Base-by-base conservation (phyloP, 2,113 vertebrate genomes). In the Apistogramma diplotaenia region DNA sequence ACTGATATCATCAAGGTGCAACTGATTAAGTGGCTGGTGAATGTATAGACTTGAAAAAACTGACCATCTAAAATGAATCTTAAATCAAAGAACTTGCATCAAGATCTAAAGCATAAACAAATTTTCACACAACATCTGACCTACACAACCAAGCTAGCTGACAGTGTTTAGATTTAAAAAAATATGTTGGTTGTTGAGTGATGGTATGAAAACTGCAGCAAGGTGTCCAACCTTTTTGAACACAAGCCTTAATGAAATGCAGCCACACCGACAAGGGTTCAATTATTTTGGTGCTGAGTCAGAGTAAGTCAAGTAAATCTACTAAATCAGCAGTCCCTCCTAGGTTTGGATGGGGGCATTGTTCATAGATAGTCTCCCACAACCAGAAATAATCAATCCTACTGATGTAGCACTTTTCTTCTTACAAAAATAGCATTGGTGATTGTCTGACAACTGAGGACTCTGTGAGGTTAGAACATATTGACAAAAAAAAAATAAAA, bases 11-110 rank as follows among this genome's bases (percentile, higher is more conserved):
- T 33, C 33, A 5, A 23, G 33, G n/a, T 62, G 33, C 0, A 23
- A 1, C 60, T 5, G 21, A 62, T 37, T 2, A 62, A 40, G 60
- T 0, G 12, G 60, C 60, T 33, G 2, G 60, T 62, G 6, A 23
- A 15, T 62, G 2, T 23, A 1, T 62, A 62, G n/a, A 62, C 33
- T 23, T 40, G 60, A n/a, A 62, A 40, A 62, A 37, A n/a, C 31
- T 33, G 12, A 8, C n/a, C 12, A 40, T 23, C 0, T 23, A 6
- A 2, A 65, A 23, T 25, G 18, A 1, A 0, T 65, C 0, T 25
- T 43, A 18, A 65, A 65, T 8, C 60, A 25, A 25, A 18, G 13
- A 0, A 3, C 16, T 37, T 43, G 35, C 18, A 43, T 25, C 21
- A 43, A 43, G 18, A 4, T 65, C 0, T 2, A 43, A 0, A 43